Evolutionary conservation across 2,797 vertebrate genomes (phyloP), one percentile per base, ranked within the genome.

Genomic region (Betta splendens): DNA sequence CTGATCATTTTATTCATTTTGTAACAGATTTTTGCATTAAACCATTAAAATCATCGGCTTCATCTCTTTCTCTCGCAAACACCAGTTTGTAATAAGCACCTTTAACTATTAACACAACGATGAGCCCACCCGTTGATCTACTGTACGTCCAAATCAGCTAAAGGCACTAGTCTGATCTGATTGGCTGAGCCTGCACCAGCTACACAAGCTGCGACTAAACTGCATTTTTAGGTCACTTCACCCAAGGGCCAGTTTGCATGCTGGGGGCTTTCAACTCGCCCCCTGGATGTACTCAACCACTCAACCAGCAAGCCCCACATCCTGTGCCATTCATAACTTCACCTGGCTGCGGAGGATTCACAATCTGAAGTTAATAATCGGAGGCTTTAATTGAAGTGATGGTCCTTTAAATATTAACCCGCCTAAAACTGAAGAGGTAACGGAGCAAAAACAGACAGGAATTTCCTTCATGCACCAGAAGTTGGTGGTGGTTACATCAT

Each of bases 141-240:
- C 45, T 53, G n/a, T n/a, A n/a, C n/a, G 54, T 48, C 46, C 56
- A 54, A 22, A 36, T 47, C 72, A 39, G 50, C 57, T 64, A 71
- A 55, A 75, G 72, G 45, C 58, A 42, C 64, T 67, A 29, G 71
- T 84, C 44, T 29, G 36, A 70, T 82, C 63, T 84, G 73, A 85
- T 81, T 84, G 75, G 76, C 67, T 80, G 55, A 57, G 53, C 55
- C 67, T 69, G 59, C 40, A 76, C 71, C 69, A 54, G 61, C 75
- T 43, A 56, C 51, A 68, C 66, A 60, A 72, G 62, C 75, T 53
- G 56, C 36, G 9, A 55, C 81, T 85, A 87, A 85, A 77, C 85
- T 85, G 65, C 63, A 56, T 87, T 88, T 87, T 67, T 87, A 89
- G 83, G 85, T 89, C 54, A 23, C 69, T 79, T 65, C 40, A 79